Base-by-base conservation (phyloP, 1,140 invertebrate genomes). In the Druon quercuslanigerum region DNA sequence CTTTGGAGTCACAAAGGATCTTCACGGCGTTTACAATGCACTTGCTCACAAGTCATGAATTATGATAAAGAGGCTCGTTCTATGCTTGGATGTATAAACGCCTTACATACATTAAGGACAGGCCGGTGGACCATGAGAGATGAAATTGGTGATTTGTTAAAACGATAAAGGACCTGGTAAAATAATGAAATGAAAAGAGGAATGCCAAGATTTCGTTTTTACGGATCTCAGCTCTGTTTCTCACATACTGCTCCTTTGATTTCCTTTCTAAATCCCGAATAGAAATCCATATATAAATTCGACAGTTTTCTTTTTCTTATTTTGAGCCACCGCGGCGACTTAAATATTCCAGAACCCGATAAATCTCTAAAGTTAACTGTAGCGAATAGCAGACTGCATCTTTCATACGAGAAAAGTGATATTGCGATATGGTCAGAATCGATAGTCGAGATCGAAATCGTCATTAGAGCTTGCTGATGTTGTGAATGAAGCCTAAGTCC, bases 1-100 rank as follows among this genome's bases (percentile, higher is more conserved):
- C 13, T 66, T 66, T 66, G 33, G 20, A 66, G 25, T 66, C 7
- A 66, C 57, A 66, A 51, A 50, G 50, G 33, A 50, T 16, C 13
- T 77, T 54, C 51, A 73, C 66, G 51, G 40, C 72, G 66, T 83
- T 83, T 76, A 76, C 75, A 79, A 82, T 83, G 74, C 77, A 80
- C 76, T 71, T 75, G 78, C 74, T 79, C 70, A 78, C 40, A 76
- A 76, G 56, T 81, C 79, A 83, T 85, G 83, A 85, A 85, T 85
- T 85, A 84, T 84, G 83, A 86, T 85, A 85, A 86, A 85, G 82
- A 83, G 81, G 51, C 80, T 85, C 81, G 85, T 86, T 77, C 75
- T 74, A 73, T 75, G 66, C 60, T 82, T 80, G 72, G 78, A 76
- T 75, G 81, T 78, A 84, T 84, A 83, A 84, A 70, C 80, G 84